phyloP scores from a whole-genome alignment of 2,797 vertebrate species.

The Dallia pectoralis region DNA sequence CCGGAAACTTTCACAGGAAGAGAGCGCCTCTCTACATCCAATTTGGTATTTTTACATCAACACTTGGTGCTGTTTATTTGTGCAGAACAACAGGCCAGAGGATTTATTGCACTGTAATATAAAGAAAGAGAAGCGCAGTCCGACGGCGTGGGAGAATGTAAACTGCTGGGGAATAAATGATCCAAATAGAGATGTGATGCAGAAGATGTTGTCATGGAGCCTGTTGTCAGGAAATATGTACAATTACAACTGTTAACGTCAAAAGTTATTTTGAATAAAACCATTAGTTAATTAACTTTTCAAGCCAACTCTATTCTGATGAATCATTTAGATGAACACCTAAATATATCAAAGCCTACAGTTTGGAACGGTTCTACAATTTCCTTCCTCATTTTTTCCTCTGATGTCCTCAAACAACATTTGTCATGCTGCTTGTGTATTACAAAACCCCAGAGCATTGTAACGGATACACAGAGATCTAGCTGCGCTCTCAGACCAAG shows the following conservation, averaged over 20 bases:
- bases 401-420: slow-evolving; percentile 12
- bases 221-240: background rate
- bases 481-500: slow-evolving; percentile 41
- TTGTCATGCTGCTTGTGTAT: slow-evolving; percentile 38
- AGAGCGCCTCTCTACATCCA: slow-evolving; percentile 73
- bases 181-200: slow-evolving; percentile 70
- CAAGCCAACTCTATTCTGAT: background rate
- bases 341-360: background rate
- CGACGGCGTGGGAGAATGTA: slow-evolving; percentile 71
- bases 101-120: slow-evolving; percentile 85
- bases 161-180: slow-evolving; percentile 69
- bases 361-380: background rate
- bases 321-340: background rate
- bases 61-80: slow-evolving; percentile 90
- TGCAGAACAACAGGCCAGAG: slow-evolving; percentile 81
- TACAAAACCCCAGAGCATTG: slow-evolving; percentile 47
- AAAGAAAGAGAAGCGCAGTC: slow-evolving; percentile 59
- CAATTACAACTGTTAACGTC: background rate
- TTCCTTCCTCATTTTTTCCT: background rate
- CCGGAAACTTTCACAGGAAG: slow-evolving; percentile 85
- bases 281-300: background rate
- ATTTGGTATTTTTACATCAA: slow-evolving; percentile 89
- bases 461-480: slow-evolving; percentile 61
- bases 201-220: slow-evolving; percentile 29
- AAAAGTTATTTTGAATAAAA: background rate